phyloP scores from a whole-genome alignment of 64 coral and sea anemone genomes.

The Porites lutea region DNA sequence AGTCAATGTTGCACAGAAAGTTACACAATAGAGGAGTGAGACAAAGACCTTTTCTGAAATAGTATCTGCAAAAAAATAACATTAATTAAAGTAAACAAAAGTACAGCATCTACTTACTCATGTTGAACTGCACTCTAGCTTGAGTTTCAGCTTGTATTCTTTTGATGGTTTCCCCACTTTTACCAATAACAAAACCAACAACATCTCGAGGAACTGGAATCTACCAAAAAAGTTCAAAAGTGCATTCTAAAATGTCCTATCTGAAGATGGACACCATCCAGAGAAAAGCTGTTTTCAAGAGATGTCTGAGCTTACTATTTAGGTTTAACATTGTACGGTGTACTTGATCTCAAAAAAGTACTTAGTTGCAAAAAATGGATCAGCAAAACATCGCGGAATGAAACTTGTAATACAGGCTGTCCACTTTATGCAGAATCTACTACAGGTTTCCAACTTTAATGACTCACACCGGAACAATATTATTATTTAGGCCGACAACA shows the following conservation, averaged over 20 bases:
- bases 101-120: not conserved
- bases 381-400: too few relatives aligned
- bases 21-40: too few relatives aligned
- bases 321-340: too few relatives aligned
- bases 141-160: slow-evolving; percentile 93
- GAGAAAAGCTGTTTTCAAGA: not conserved
- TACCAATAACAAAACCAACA: slow-evolving; percentile 99
- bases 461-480: not conserved
- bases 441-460: too few relatives aligned
- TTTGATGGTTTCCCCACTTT: slow-evolving; percentile 98
- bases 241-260: not conserved
- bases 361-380: too few relatives aligned
- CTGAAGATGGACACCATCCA: not conserved
- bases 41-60: too few relatives aligned
- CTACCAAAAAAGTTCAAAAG: slow-evolving; percentile 24
- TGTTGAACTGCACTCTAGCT: slow-evolving; percentile 91
- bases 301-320: too few relatives aligned
- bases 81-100: not conserved
- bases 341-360: too few relatives aligned
- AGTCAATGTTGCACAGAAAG: too few relatives aligned
- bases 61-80: not conserved
- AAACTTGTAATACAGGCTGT: too few relatives aligned
- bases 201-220: slow-evolving; percentile 94
- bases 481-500: not conserved
- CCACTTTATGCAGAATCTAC: too few relatives aligned